Base-by-base conservation (phyloP, 2,888 invertebrate species). In the Priocnemis perturbator region DNA sequence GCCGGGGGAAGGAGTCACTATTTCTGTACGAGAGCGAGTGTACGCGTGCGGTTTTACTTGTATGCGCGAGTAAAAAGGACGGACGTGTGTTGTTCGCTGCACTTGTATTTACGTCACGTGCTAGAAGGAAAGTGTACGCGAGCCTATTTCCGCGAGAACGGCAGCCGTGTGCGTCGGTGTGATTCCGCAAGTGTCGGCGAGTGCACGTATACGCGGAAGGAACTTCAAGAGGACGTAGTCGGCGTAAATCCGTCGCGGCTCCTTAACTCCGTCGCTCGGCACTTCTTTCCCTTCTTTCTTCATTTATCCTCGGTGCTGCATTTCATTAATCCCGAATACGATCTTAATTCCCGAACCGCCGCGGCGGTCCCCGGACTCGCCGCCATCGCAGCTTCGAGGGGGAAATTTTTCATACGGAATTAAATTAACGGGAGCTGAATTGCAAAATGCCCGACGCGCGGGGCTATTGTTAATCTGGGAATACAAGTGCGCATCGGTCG, bases 191-290 rank as follows among this genome's bases (percentile, higher is more conserved):
- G 11, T 7, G 37, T 11, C 11, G 26, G 3, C 37, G 37, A 60
- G 55, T 66, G 30, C 23, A 48, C 50, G 59, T 20, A 37, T 23
- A 61, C 2, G 50, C 1, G 55, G 48, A 23, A 66, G 60, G 50
- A 55, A 23, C 21, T 21, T 55, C 55, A 56, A 62, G 30, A 61
- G 30, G 23, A 50, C 52, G n/a, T 37, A 52, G 60, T 58, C 66
- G 67, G 19, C 62, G 66, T 69, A 67, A 74, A 76, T 76, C 63
- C 69, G 65, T 71, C 69, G 66, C 69, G 62, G 59, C 64, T 71
- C 67, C 69, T 73, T 73, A 71, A 71, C 68, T 59, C 61, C 50
- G 57, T 69, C 64, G 52, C 17, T 15, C 53, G 21, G 58, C 55
- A 52, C 59, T 59, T 55, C 69, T 72, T 67, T 50, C 53, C 21